Evolutionary conservation across 2,888 invertebrate species (phyloP), one percentile per base, ranked within the genome.

Genomic region (Harmothoe impar): DNA sequence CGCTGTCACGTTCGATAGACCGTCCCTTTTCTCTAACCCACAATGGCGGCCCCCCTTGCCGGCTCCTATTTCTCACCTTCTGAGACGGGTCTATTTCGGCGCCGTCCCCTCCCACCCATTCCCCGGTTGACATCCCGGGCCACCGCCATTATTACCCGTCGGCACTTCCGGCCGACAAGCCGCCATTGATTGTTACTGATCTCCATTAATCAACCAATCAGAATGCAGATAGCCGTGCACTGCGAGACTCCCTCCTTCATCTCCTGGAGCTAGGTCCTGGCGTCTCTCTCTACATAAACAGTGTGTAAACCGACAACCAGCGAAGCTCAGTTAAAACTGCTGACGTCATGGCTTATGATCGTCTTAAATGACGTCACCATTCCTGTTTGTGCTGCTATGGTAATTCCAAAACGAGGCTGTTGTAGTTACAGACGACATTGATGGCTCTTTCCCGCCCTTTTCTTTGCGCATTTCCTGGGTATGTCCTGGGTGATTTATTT

Each of bases 151-250:
- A 72, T 72, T 72, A 72, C 72, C 72, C 72, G 72, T 72, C 72
- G 31, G 72, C 72, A 72, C 72, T 72, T 72, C 29, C 29, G 29
- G 72, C 72, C 31, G 72, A 72, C 72, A 72, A 72, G 72, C 72
- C 72, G 72, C 72, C 72, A 72, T 72, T 72, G 72, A 72, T 72
- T 72, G 72, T 72, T 72, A 72, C 72, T 72, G 72, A 72, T 72
- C 72, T 72, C 72, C 72, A 72, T 72, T 72, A 72, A 72, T 72
- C 72, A 72, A 25, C 72, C 72, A 72, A 72, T 72, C 72, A 72
- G 72, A 72, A 72, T 72, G 72, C 72, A 72, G 72, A 72, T 72
- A 72, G 31, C 72, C 29, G 7, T n/a, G 72, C 72, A 25, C 72
- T 29, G 72, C 72, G 72, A 25, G 72, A n/a, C 72, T 72, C 3